Percentiles rank a stretch among this genome's conserved stretches.
phyloP scores from a whole-genome alignment of 2,113 vertebrate species.

The Anolis carolinensis region DNA sequence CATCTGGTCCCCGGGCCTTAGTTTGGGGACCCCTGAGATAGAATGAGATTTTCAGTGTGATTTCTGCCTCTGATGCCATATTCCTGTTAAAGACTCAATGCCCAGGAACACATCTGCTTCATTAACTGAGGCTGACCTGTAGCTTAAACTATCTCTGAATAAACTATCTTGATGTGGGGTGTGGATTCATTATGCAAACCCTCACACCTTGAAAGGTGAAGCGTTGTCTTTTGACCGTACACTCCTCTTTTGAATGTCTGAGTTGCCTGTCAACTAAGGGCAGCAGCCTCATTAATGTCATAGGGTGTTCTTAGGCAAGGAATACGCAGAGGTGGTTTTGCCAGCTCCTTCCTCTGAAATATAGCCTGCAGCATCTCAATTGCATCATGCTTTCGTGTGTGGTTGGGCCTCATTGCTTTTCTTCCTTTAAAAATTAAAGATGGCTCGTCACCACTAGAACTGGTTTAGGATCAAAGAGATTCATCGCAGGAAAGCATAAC shows the following conservation, averaged over 20 bases:
- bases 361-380: neutral
- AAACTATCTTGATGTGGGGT: slow-evolving; percentile 55
- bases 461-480: neutral
- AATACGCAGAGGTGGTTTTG: too few species aligned
- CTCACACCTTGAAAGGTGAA: slow-evolving; percentile 57
- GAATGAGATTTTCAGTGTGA: too few species aligned
- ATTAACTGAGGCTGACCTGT: too few species aligned
- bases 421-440: neutral
- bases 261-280: too few species aligned
- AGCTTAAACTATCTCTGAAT: neutral
- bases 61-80: neutral
- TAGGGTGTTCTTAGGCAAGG: too few species aligned
- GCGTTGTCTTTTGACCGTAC: slow-evolving; percentile 55
- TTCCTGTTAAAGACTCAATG: too few species aligned
- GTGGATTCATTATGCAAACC: slow-evolving; percentile 61
- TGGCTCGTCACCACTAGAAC: neutral
- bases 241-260: slow-evolving; percentile 40
- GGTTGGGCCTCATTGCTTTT: slow-evolving; percentile 39
- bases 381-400: slow-evolving; percentile 52
- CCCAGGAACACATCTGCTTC: too few species aligned
- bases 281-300: too few species aligned
- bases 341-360: too few species aligned
- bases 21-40: too few species aligned
- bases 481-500: too few species aligned
- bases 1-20: too few species aligned